phyloP scores from a whole-genome alignment of 2,797 vertebrate species.

The Neosalanx taihuensis region DNA sequence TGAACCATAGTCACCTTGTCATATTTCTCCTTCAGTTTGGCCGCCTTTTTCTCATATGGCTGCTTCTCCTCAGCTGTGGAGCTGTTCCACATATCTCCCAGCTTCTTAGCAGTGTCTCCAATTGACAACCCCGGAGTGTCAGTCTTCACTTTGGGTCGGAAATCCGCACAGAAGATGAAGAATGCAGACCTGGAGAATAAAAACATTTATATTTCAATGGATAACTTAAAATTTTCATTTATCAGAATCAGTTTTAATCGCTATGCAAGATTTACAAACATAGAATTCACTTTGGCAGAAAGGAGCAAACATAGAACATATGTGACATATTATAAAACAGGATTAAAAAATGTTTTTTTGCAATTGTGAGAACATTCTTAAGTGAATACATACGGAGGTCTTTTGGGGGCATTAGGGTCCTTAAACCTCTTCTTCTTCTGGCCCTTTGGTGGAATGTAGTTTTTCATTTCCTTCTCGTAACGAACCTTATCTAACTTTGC shows the following conservation, averaged over 20 bases:
- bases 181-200: constrained; percentile 85
- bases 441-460: constrained; percentile 91
- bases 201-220: not conserved
- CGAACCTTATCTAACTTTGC: constrained; percentile 93
- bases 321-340: no score
- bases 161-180: constrained; percentile 95
- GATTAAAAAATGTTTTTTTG: no score
- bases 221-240: no score
- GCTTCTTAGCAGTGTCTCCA: constrained; percentile 92
- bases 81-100: constrained; percentile 97
- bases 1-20: constrained; percentile 81
- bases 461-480: constrained; percentile 96
- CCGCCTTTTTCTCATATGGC: constrained; percentile 93
- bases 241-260: no score
- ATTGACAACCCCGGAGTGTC: constrained; percentile 89
- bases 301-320: no score
- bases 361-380: not conserved
- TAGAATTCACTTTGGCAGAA: no score
- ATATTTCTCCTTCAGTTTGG: constrained; percentile 97
- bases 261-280: no score
- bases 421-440: constrained; percentile 94
- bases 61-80: constrained; percentile 88
- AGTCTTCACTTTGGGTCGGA: constrained; percentile 91
- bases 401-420: constrained; percentile 97
- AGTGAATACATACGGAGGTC: constrained; percentile 86